Percentiles rank a stretch among this genome's conserved stretches.
Evolutionary conservation across 2,113 vertebrate species (phyloP).

Genomic region (Orcinus orca): DNA sequence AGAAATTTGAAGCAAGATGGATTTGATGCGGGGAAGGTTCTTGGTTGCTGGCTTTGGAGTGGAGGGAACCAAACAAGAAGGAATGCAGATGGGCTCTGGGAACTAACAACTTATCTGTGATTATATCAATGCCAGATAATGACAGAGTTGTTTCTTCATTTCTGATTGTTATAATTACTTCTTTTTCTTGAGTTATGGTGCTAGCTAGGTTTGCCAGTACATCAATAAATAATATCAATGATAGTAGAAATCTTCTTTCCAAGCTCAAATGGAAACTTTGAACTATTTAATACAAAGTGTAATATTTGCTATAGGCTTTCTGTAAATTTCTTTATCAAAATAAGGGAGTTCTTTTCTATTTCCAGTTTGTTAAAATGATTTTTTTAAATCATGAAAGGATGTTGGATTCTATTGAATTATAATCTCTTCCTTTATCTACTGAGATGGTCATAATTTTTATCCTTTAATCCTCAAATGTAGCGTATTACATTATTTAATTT

Average conservation of each 20-base stretch:
- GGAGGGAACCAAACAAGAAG: background rate
- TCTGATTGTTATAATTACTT: background rate
- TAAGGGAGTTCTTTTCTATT: background rate
- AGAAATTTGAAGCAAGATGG: background rate
- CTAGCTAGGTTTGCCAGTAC: no score
- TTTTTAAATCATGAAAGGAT: background rate
- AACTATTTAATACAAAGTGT: background rate
- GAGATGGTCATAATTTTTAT: background rate
- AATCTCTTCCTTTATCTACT: background rate
- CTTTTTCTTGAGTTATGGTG: background rate
- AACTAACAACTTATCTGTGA: background rate
- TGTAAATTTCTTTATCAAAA: background rate
- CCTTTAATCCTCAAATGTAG: background rate
- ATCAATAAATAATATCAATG: background rate
- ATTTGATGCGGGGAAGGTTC: background rate
- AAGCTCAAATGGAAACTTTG: background rate
- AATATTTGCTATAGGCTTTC: background rate
- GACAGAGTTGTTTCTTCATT: background rate
- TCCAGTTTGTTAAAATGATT: background rate
- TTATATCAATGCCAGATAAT: background rate
- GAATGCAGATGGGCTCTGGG: background rate
- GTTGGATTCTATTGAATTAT: background rate
- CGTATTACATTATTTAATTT: background rate
- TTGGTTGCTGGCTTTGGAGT: background rate
- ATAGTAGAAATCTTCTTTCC: background rate